Conservation (phyloP, 2,113 vertebrate genomes). For the Triplophysa dalaica region DNA sequence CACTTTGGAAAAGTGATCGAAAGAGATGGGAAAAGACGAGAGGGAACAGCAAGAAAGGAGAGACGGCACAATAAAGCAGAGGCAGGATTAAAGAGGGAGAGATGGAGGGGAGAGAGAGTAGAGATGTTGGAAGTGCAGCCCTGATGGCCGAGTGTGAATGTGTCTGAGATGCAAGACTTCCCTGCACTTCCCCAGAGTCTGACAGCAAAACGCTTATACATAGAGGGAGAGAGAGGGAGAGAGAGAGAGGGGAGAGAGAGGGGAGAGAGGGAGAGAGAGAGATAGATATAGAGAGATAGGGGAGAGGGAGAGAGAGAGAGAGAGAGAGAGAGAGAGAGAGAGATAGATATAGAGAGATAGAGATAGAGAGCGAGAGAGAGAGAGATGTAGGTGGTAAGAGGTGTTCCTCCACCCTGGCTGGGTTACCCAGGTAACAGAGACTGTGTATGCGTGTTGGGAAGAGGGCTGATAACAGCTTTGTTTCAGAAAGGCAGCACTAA, state of each 20-base stretch:
- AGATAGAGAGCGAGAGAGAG: not conserved
- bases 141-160: not conserved
- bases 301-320: not conserved
- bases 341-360: not conserved
- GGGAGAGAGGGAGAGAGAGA: slow-evolving; percentile 13
- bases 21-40: not conserved
- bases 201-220: not conserved
- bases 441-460: not conserved
- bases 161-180: slow-evolving; percentile 18
- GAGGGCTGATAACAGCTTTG: not conserved
- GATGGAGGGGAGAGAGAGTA: slow-evolving; percentile 26
- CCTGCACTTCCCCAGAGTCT: slow-evolving; percentile 24
- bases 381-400: slow-evolving; percentile 29
- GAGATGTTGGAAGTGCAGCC: slow-evolving; percentile 11
- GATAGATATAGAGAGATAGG: not conserved
- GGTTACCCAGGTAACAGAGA: slow-evolving; percentile 49
- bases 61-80: not conserved
- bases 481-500: not conserved
- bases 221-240: slow-evolving; percentile 19
- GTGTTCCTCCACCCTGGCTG: slow-evolving; percentile 26
- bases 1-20: not conserved
- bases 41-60: not conserved
- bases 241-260: too few species aligned
- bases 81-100: not conserved
- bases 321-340: slow-evolving; percentile 26